Conservation (phyloP, 2,113 vertebrate genomes). For the Scytalopus superciliaris region DNA sequence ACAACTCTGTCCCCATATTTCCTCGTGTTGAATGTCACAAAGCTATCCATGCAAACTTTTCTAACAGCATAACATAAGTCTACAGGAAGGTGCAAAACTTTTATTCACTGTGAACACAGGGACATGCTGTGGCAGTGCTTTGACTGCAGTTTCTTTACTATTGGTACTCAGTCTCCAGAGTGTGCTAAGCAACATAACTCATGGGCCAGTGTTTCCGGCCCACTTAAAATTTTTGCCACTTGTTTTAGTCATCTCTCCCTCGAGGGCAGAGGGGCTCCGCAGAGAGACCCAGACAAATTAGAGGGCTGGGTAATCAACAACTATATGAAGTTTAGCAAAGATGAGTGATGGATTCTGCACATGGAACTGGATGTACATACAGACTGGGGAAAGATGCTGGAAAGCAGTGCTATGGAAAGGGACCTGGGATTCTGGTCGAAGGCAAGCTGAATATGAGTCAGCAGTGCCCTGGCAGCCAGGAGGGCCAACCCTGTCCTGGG, state of each 20-base stretch:
- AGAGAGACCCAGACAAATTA: not conserved
- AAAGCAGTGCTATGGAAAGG: fast-evolving
- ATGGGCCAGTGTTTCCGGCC: not conserved
- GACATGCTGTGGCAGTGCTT: not conserved
- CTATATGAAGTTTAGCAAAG: not conserved
- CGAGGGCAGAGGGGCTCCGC: not conserved
- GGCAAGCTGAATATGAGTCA: not conserved
- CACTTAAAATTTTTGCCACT: not conserved
- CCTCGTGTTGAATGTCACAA: not conserved
- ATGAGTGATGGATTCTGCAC: not conserved
- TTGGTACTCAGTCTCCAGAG: not conserved
- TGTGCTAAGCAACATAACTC: not conserved
- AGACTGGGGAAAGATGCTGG: not conserved
- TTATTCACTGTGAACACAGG: not conserved
- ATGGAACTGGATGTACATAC: not conserved
- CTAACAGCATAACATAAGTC: not conserved
- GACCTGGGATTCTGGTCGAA: fast-evolving
- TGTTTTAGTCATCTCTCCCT: not conserved
- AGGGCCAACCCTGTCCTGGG: fast-evolving
- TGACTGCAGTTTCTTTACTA: not conserved
- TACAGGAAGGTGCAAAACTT: not conserved
- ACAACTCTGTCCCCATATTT: not conserved
- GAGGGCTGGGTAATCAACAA: not conserved
- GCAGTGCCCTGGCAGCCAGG: not conserved
- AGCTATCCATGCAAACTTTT: not conserved